phyloP scores from a whole-genome alignment of 2,888 invertebrate species.

The Caenorhabditis sinica region DNA sequence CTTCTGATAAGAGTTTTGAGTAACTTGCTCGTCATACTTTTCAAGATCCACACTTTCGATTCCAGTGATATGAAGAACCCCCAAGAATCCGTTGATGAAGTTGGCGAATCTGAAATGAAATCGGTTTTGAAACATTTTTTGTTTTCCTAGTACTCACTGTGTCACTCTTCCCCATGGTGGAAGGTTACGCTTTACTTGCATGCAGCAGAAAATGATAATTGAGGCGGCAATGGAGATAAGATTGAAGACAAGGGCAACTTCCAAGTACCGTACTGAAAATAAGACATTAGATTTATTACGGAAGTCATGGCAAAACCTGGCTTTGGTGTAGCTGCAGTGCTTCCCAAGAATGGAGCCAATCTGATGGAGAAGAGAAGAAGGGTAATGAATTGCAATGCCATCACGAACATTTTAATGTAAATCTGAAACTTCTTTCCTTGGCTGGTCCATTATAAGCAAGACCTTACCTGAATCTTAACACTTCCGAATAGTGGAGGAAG shows the following conservation, averaged over 20 bases:
- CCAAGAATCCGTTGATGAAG: slow-evolving; percentile 80
- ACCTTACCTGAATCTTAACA: slow-evolving; percentile 71
- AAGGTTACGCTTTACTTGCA: slow-evolving; percentile 76
- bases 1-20: slow-evolving; percentile 69
- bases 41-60: slow-evolving; percentile 76
- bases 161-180: slow-evolving; percentile 81
- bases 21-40: slow-evolving; percentile 75
- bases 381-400: slow-evolving; percentile 81
- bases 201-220: slow-evolving; percentile 75
- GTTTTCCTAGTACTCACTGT: slow-evolving; percentile 70
- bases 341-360: slow-evolving; percentile 81
- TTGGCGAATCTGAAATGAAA: slow-evolving; percentile 74
- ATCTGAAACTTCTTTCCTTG: slow-evolving; percentile 66
- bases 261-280: slow-evolving; percentile 81
- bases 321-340: slow-evolving; percentile 79
- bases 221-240: slow-evolving; percentile 78
- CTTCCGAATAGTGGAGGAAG: slow-evolving; percentile 80
- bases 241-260: slow-evolving; percentile 81
- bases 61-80: slow-evolving; percentile 78
- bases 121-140: neutral
- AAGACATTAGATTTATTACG: neutral
- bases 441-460: neutral
- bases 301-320: slow-evolving; percentile 71
- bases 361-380: slow-evolving; percentile 82
- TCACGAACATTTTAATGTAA: slow-evolving; percentile 80